Evolutionary conservation across 2,797 vertebrate species (phyloP).

Genomic region (Anniella stebbinsi): DNA sequence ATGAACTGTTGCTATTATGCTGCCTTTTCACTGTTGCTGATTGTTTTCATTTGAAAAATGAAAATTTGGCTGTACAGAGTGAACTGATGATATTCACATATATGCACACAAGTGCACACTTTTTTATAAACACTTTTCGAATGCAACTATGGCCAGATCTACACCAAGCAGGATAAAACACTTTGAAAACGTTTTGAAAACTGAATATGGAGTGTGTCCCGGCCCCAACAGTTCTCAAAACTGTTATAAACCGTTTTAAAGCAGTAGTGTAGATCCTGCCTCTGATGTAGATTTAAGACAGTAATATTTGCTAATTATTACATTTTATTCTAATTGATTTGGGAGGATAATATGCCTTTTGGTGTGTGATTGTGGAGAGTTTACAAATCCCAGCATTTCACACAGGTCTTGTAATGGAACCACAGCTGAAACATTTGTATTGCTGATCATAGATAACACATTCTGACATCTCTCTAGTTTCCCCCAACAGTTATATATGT

Average conservation of each 20-base stretch:
- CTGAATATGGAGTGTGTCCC: no score
- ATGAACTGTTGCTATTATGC: not conserved
- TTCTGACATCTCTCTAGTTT: not conserved
- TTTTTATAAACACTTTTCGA: not conserved
- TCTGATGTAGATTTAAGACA: not conserved
- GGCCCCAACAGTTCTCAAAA: no score
- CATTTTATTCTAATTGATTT: not conserved
- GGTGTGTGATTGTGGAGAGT: not conserved
- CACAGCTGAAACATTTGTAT: not conserved
- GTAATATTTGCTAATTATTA: not conserved
- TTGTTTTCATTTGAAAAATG: not conserved
- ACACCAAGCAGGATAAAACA: no score
- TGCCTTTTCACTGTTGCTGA: not conserved
- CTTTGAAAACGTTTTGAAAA: no score
- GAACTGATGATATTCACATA: not conserved
- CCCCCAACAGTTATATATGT: not conserved
- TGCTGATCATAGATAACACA: not conserved
- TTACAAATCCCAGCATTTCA: not conserved
- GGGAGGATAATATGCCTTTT: not conserved
- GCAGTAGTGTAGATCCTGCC: no score
- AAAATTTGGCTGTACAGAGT: no score
- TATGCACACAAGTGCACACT: not conserved
- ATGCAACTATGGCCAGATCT: no score
- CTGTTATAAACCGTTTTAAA: no score
- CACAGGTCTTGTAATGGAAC: rapidly evolving